phyloP scores from a whole-genome alignment of 2,888 invertebrate genomes.

The Neelides folsomi region DNA sequence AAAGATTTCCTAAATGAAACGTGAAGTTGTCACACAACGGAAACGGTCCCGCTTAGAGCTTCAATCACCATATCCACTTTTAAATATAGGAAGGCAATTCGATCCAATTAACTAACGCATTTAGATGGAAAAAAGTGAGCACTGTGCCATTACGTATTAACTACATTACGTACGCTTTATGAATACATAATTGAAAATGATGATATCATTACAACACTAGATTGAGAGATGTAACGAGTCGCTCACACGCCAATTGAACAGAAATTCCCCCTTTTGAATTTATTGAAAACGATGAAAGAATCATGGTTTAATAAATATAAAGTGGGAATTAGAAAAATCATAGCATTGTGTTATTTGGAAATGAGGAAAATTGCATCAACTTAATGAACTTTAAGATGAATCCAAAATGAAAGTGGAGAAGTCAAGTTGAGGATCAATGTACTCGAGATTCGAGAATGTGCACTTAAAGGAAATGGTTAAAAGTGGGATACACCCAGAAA shows the following conservation, averaged over 20 bases:
- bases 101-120: not conserved
- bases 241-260: constrained; percentile 15
- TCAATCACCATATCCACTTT: no score
- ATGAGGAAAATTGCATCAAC: constrained; percentile 2
- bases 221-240: constrained; percentile 18
- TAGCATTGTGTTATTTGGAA: constrained; percentile 5
- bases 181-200: constrained; percentile 21
- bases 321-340: no score
- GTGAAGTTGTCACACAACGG: no score
- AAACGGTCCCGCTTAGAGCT: no score
- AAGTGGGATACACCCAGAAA: constrained; percentile 12
- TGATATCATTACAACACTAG: constrained; percentile 17
- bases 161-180: constrained; percentile 10
- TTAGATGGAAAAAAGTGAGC: not conserved
- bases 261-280: constrained; percentile 5
- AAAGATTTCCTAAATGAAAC: no score
- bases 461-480: constrained; percentile 10
- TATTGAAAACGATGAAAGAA: no score
- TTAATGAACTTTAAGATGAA: no score
- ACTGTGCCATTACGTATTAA: not conserved
- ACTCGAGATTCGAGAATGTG: constrained; percentile 9
- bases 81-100: not conserved
- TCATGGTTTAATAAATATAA: no score
- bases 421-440: constrained; percentile 7
- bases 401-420: not conserved